Percentiles rank a stretch among this genome's conserved stretches.
phyloP scores from a whole-genome alignment of 1,140 invertebrate species.

The Drosophila elegans region DNA sequence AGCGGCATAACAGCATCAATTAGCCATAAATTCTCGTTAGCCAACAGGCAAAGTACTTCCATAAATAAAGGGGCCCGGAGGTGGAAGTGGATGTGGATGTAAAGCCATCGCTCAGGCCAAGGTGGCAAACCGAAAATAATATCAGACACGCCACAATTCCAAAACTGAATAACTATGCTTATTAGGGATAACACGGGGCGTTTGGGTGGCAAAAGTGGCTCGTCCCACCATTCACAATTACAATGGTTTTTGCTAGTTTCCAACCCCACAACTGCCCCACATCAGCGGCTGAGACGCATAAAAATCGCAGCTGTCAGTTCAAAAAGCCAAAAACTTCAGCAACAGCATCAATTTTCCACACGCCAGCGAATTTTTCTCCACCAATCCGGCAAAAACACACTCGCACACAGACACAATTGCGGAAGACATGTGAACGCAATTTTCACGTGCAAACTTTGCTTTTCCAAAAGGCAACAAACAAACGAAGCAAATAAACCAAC shows the following conservation, averaged over 20 bases:
- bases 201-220: not conserved
- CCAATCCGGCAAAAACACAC: constrained; percentile 27
- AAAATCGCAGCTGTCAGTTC: constrained; percentile 81
- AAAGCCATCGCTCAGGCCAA: constrained; percentile 38
- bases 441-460: constrained; percentile 78
- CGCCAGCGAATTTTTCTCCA: constrained; percentile 62
- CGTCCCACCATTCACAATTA: constrained; percentile 70
- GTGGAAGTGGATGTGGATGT: constrained; percentile 19
- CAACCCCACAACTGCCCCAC: constrained; percentile 4
- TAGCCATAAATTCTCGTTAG: constrained; percentile 74
- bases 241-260: constrained; percentile 74
- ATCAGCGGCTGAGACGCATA: constrained; percentile 61
- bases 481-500: constrained; percentile 65
- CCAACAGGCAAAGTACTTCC: constrained; percentile 27
- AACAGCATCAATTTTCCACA: constrained; percentile 78
- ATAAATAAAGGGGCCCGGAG: constrained; percentile 40
- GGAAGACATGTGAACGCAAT: constrained; percentile 72
- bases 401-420: constrained; percentile 39
- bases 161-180: constrained; percentile 19
- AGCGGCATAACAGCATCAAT: constrained; percentile 55
- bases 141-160: constrained; percentile 27
- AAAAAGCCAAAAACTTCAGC: constrained; percentile 82
- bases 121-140: constrained; percentile 47
- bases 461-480: constrained; percentile 56
- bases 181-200: not conserved